Conservation (phyloP, 1,140 invertebrate species). For the Nilaparvata lugens region DNA sequence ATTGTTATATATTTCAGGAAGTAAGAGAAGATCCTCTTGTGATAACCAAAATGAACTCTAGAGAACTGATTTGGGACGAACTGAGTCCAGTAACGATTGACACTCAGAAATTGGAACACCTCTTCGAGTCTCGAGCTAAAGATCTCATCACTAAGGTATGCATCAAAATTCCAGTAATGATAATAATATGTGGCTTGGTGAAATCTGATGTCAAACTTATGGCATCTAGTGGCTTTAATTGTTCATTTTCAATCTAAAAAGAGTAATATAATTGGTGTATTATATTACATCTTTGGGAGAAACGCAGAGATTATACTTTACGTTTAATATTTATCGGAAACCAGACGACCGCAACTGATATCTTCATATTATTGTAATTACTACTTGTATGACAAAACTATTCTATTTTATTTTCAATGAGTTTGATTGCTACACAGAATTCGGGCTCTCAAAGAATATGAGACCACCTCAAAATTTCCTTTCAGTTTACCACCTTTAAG, state of each 20-base stretch:
- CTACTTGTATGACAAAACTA: too few relatives aligned
- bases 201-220: not conserved
- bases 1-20: conserved; percentile 44
- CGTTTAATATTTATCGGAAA: too few relatives aligned
- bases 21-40: conserved; percentile 75
- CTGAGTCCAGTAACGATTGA: conserved; percentile 76
- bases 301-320: too few relatives aligned
- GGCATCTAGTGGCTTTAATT: not conserved
- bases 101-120: conserved; percentile 86
- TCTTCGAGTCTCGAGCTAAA: conserved; percentile 95
- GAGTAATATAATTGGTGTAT: not conserved
- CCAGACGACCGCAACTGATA: too few relatives aligned
- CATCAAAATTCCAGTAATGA: not conserved
- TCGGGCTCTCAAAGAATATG: too few relatives aligned
- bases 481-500: too few relatives aligned
- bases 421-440: too few relatives aligned
- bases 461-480: too few relatives aligned
- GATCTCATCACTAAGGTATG: conserved; percentile 87
- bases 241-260: not conserved
- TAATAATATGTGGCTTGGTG: too few relatives aligned
- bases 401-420: too few relatives aligned
- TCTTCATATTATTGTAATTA: too few relatives aligned
- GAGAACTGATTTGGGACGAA: conserved; percentile 89
- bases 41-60: conserved; percentile 52
- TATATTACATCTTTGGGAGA: too few relatives aligned